phyloP scores from a whole-genome alignment of 2,888 invertebrate genomes.

The Acleris holmiana region DNA sequence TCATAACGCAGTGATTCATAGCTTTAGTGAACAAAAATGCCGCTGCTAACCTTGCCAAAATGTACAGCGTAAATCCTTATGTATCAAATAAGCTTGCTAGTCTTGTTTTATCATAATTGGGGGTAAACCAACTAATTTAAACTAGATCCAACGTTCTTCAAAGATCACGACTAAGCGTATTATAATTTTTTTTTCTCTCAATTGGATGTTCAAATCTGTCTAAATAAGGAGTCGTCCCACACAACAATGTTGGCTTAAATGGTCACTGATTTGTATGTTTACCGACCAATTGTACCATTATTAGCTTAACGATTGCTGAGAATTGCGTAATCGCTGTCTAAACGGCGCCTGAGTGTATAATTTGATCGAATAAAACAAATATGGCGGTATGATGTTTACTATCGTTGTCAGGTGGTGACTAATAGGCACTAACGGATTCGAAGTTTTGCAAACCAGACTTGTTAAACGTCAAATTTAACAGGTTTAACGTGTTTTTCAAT shows the following conservation, averaged over 20 bases:
- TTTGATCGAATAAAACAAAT: constrained; percentile 69
- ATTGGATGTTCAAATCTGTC: constrained; percentile 21
- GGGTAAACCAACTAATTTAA: constrained; percentile 12
- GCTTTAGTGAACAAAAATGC: background rate
- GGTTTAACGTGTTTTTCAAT: too few relatives aligned
- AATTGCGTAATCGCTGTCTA: constrained; percentile 57
- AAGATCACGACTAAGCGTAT: constrained; percentile 19
- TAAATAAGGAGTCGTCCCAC: constrained; percentile 36
- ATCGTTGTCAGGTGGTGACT: constrained; percentile 38
- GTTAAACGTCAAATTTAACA: background rate
- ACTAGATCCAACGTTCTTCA: constrained; percentile 4
- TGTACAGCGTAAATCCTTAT: background rate
- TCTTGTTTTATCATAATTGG: background rate
- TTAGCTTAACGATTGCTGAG: constrained; percentile 62
- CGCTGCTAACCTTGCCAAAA: background rate
- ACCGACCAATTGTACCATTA: constrained; percentile 64
- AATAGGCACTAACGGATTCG: constrained; percentile 13
- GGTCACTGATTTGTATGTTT: constrained; percentile 64
- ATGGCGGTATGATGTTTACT: constrained; percentile 44
- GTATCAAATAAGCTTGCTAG: background rate
- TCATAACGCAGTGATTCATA: constrained; percentile 27
- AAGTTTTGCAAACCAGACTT: constrained; percentile 5
- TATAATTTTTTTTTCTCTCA: constrained; percentile 25
- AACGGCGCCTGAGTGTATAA: constrained; percentile 62
- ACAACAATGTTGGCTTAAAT: constrained; percentile 49